Conservation (phyloP, 2,113 vertebrate species). For the Leptobrachium ailaonicum region DNA sequence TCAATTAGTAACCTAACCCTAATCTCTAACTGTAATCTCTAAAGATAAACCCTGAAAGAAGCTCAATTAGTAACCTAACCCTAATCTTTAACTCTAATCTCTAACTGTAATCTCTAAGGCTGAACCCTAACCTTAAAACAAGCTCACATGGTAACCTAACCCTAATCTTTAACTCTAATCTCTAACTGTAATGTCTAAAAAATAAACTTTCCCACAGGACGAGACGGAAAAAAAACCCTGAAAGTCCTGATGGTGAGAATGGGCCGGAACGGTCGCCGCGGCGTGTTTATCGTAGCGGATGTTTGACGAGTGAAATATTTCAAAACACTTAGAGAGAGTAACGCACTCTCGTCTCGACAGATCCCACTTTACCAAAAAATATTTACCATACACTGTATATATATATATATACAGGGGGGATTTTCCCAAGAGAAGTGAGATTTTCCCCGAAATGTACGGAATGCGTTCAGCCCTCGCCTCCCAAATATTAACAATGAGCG, state of each 20-base stretch:
- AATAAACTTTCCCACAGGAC: constrained; percentile 32
- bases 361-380: not conserved
- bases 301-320: constrained; percentile 10
- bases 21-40: too few relatives aligned
- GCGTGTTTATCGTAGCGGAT: not conserved
- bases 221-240: not conserved
- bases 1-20: too few relatives aligned
- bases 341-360: not conserved
- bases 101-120: too few relatives aligned
- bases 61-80: too few relatives aligned
- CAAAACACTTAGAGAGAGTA: constrained; percentile 21
- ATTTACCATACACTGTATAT: not conserved
- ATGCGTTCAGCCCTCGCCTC: not conserved
- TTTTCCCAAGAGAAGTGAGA: constrained; percentile 3
- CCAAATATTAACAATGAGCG: not conserved
- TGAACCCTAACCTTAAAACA: too few relatives aligned
- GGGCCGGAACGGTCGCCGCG: not conserved
- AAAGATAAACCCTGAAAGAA: too few relatives aligned
- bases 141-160: too few relatives aligned
- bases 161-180: too few relatives aligned
- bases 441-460: constrained; percentile 2
- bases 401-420: not conserved
- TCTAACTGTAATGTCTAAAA: not conserved
- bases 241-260: not conserved
- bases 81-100: too few relatives aligned